These are phyloP conservation scores for Cephalopholis sonnerati DNA, from an alignment of 2,113 vertebrate genomes.

Conservation along the genomic window DNA sequence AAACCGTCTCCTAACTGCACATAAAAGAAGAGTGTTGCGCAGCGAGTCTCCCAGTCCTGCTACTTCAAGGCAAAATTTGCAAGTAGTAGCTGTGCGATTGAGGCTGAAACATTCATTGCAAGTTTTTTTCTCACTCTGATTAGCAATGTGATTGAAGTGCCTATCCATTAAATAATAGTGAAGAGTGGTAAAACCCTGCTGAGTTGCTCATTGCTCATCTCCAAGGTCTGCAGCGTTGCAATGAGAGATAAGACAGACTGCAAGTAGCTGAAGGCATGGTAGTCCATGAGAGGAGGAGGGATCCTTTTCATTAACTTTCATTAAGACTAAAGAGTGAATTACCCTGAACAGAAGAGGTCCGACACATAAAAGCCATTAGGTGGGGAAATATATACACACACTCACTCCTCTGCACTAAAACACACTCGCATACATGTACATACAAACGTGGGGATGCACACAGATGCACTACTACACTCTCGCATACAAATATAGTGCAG, in stretches of 20 bases:
- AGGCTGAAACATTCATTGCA: constrained; percentile 47
- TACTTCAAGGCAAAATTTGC: constrained; percentile 50
- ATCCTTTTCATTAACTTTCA: constrained; percentile 71
- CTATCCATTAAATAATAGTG: constrained; percentile 56
- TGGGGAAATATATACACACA: constrained; percentile 16
- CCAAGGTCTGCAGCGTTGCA: constrained; percentile 51
- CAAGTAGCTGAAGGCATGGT: constrained; percentile 47
- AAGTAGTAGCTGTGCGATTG: constrained; percentile 20
- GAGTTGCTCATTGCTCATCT: constrained; percentile 64
- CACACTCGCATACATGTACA: constrained; percentile 10
- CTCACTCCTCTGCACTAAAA: constrained; percentile 7
- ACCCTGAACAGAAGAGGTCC: constrained; percentile 39
- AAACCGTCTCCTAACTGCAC: constrained; percentile 49
- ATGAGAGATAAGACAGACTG: constrained; percentile 46
- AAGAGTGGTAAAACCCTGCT: constrained; percentile 40
- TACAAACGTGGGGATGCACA: constrained; percentile 17
- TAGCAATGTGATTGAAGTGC: constrained; percentile 60
- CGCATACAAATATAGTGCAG: constrained; percentile 21
- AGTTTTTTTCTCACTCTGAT: constrained; percentile 65
- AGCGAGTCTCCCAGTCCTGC: constrained; percentile 23
- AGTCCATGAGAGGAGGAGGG: constrained; percentile 47
- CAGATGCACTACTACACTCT: not conserved
- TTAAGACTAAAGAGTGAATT: constrained; percentile 69
- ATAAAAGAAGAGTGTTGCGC: constrained; percentile 47
- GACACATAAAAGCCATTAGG: constrained; percentile 39